phyloP scores from a whole-genome alignment of 2,113 vertebrate species.

The Actinemys pallida region DNA sequence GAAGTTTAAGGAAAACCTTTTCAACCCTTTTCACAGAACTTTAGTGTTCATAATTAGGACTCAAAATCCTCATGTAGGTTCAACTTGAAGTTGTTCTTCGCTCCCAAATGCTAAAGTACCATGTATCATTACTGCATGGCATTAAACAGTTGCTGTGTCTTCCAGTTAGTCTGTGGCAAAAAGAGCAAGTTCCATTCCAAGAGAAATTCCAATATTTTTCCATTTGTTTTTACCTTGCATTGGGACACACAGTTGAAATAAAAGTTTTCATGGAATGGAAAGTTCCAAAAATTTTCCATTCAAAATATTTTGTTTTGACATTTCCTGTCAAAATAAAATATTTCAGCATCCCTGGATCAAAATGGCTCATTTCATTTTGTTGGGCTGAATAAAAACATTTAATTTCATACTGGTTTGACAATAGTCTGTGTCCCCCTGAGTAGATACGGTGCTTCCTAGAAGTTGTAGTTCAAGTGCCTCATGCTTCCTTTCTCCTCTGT shows the following conservation, averaged over 20 bases:
- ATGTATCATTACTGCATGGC: neutral
- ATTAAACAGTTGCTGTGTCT: neutral
- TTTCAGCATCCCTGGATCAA: neutral
- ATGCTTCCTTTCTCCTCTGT: neutral
- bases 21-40: neutral
- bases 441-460: neutral
- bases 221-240: neutral
- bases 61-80: neutral
- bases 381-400: neutral
- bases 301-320: neutral
- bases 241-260: neutral
- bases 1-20: neutral
- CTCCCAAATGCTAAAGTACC: neutral
- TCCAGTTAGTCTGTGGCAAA: neutral
- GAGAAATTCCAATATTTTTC: neutral
- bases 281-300: neutral
- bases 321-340: neutral
- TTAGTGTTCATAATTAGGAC: neutral
- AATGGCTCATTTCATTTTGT: neutral
- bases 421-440: neutral
- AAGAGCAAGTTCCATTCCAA: neutral
- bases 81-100: neutral
- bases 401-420: neutral
- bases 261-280: neutral
- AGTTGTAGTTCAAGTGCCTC: neutral